Evolutionary conservation across 2,797 vertebrate genomes (phyloP).

Genomic region (Hybognathus amarus): DNA sequence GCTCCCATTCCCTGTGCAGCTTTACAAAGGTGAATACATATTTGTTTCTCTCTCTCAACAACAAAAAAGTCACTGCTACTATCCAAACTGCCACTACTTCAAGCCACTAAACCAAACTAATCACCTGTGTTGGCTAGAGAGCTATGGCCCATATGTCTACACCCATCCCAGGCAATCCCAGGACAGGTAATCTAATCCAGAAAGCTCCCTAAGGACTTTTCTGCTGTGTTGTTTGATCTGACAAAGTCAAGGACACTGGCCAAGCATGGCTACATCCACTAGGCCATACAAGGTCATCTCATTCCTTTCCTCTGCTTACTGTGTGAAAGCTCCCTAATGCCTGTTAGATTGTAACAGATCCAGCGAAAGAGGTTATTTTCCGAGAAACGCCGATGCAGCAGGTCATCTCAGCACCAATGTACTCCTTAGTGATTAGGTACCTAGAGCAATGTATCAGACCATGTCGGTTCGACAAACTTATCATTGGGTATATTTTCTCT

Average conservation of each 20-base stretch:
- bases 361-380: conserved; percentile 56
- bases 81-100: not conserved
- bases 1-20: conserved; percentile 1
- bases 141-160: conserved; percentile 71
- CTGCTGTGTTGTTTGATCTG: conserved; percentile 55
- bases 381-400: conserved; percentile 67
- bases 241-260: conserved; percentile 67
- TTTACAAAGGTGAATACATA: conserved; percentile 26
- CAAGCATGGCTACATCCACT: conserved; percentile 51
- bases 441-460: conserved; percentile 49
- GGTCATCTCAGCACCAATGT: conserved; percentile 54
- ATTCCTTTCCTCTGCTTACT: conserved; percentile 35
- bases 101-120: conserved; percentile 43
- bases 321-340: conserved; percentile 41
- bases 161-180: conserved; percentile 63
- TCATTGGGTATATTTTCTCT: conserved; percentile 15
- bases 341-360: conserved; percentile 53
- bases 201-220: conserved; percentile 57
- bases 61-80: conserved; percentile 7
- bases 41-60: conserved; percentile 19
- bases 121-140: conserved; percentile 67
- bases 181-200: conserved; percentile 63
- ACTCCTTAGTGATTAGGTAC: conserved; percentile 67
- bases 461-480: conserved; percentile 25
- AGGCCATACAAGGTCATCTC: conserved; percentile 50